Percentiles rank a stretch among this genome's conserved stretches.
Conservation (phyloP, 2,888 invertebrate genomes). For the Cephus nigrinus region DNA sequence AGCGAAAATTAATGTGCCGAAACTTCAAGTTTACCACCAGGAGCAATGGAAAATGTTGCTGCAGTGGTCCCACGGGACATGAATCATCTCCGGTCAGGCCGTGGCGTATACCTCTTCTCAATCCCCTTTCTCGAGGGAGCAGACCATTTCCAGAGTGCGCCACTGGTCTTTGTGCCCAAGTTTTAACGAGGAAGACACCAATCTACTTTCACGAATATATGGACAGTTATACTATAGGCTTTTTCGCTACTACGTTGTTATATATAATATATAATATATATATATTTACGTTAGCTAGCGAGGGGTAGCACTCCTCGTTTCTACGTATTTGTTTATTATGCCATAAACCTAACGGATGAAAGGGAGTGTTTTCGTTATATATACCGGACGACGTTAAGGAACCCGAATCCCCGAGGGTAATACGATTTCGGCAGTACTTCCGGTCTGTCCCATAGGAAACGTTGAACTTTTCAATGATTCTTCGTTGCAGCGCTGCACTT, state of each 20-base stretch:
- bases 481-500: too few relatives aligned
- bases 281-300: slow-evolving; percentile 7
- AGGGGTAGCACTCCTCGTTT: slow-evolving; percentile 23
- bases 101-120: slow-evolving; percentile 30
- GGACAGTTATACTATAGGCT: slow-evolving; percentile 11
- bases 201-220: slow-evolving; percentile 24
- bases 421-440: too few relatives aligned
- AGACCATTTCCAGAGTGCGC: not conserved
- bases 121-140: not conserved
- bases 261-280: slow-evolving; percentile 18
- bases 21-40: slow-evolving; percentile 20
- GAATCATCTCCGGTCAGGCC: slow-evolving; percentile 50
- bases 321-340: slow-evolving; percentile 35
- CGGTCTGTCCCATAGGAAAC: too few relatives aligned
- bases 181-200: slow-evolving; percentile 45
- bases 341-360: slow-evolving; percentile 33
- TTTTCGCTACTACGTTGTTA: slow-evolving; percentile 17
- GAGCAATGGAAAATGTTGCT: slow-evolving; percentile 30
- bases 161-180: slow-evolving; percentile 28
- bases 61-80: slow-evolving; percentile 42
- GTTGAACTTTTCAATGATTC: too few relatives aligned
- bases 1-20: slow-evolving; percentile 38
- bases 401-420: too few relatives aligned
- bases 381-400: too few relatives aligned
- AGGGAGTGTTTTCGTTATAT: too few relatives aligned